Base-by-base conservation (phyloP, 2,797 vertebrate genomes). In the Moxostoma hubbsi region DNA sequence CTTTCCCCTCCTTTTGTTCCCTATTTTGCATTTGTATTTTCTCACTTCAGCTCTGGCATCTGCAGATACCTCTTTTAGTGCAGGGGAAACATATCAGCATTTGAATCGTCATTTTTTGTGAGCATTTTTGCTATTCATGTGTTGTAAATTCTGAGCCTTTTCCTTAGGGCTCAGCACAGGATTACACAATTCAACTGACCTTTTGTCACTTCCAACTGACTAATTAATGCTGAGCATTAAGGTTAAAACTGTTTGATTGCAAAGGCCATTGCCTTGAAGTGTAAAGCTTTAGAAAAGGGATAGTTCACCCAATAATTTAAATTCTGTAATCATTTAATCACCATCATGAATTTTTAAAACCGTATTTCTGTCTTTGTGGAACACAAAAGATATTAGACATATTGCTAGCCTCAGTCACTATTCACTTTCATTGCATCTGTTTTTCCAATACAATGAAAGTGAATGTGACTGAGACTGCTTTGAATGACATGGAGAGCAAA, bases 41-140 rank as follows among this genome's bases (percentile, higher is more conserved):
- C 74, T 84, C 85, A 88, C 89, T 87, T 63, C 54, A 80, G 78
- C 68, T 82, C 74, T 65, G 67, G 86, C 88, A 89, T 88, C 85
- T 88, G 84, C 86, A 66, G 89, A 90, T 91, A 92, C 92, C 91
- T 93, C 88, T 84, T 86, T 82, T 87, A 88, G 85, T 82, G 82
- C 79, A 75, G 85, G 89, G 89, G 88, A 87, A 89, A 92, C 92
- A 93, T 93, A 94, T 94, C 92, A 93, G 91, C 87, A 85, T 91
- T 87, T 88, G 72, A 81, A 62, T 75, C 82, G 74, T 83, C 85
- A 82, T 88, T 86, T 89, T 12, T 81, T 45, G 85, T 89, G 83
- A 83, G 77, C 77, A 86, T 79, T 81, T 81, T 81, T 77, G 79
- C 77, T 82, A 81, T 78, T 55, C 59, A 79, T 75, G 81, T 89